Conservation (phyloP, 2,113 vertebrate genomes). For the Cyprinodon tularosa region DNA sequence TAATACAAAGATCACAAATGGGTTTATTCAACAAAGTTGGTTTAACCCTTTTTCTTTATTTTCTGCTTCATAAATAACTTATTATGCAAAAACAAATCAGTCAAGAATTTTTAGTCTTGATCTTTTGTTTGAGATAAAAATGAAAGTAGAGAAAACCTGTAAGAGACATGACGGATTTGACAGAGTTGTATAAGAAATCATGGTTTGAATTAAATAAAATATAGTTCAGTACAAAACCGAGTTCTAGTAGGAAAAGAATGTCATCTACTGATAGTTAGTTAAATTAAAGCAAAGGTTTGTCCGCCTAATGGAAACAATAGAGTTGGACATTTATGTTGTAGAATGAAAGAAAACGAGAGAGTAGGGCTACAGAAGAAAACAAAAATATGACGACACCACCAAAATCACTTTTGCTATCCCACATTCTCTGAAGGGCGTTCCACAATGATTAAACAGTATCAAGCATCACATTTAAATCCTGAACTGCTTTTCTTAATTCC, state of each 20-base stretch:
- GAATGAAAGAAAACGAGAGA: neutral
- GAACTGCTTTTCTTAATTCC: neutral
- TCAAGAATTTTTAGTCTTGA: no score
- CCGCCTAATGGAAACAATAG: neutral
- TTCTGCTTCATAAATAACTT: no score
- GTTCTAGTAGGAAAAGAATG: neutral
- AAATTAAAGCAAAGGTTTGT: neutral
- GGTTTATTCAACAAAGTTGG: no score
- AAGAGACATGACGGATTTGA: no score
- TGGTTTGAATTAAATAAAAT: neutral
- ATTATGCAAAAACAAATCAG: no score
- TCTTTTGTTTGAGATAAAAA: no score
- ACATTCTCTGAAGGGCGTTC: neutral
- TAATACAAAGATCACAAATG: no score
- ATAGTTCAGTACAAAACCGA: neutral
- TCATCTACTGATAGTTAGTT: neutral
- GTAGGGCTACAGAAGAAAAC: neutral
- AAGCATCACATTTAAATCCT: neutral
- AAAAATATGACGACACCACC: neutral
- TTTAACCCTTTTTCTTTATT: no score
- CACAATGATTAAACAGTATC: neutral
- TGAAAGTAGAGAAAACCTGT: no score
- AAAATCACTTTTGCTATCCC: neutral
- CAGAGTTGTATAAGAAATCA: no score
- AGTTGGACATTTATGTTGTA: neutral